Conservation (phyloP, 1,140 invertebrate species). For the Pseudomyrmex flavicornis region DNA sequence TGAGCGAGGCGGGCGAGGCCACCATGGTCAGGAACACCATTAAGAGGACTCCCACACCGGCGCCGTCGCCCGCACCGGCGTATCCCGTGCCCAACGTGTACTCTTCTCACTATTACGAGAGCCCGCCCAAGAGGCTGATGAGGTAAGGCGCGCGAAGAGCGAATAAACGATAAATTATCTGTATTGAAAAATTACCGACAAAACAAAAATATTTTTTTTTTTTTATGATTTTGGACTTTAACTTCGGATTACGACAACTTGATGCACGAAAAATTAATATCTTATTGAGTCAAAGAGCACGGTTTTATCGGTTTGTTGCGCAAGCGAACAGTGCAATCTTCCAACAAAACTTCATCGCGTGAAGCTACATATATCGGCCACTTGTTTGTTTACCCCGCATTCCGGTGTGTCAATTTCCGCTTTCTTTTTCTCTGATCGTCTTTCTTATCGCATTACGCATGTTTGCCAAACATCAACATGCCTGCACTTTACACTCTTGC, state of each 20-base stretch:
- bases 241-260: not conserved
- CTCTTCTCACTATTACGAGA: constrained; percentile 82
- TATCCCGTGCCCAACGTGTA: constrained; percentile 79
- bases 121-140: constrained; percentile 82
- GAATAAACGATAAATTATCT: too few species aligned
- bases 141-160: constrained; percentile 75
- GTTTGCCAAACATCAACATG: constrained; percentile 29
- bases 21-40: constrained; percentile 80
- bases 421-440: not conserved
- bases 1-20: constrained; percentile 79
- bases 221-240: not conserved
- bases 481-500: not conserved
- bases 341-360: too few species aligned
- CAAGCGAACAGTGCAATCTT: not conserved
- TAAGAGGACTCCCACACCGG: constrained; percentile 84
- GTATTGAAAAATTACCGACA: not conserved
- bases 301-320: not conserved
- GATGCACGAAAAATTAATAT: not conserved
- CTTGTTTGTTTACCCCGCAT: not conserved
- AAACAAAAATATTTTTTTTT: not conserved
- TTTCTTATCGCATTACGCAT: constrained; percentile 1
- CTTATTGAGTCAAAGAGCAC: not conserved
- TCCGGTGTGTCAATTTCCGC: not conserved
- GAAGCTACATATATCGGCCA: not conserved
- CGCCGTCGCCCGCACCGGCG: constrained; percentile 83